Evolutionary conservation across 2,888 invertebrate species (phyloP).

Genomic region (Lasioglossum zephyrum): DNA sequence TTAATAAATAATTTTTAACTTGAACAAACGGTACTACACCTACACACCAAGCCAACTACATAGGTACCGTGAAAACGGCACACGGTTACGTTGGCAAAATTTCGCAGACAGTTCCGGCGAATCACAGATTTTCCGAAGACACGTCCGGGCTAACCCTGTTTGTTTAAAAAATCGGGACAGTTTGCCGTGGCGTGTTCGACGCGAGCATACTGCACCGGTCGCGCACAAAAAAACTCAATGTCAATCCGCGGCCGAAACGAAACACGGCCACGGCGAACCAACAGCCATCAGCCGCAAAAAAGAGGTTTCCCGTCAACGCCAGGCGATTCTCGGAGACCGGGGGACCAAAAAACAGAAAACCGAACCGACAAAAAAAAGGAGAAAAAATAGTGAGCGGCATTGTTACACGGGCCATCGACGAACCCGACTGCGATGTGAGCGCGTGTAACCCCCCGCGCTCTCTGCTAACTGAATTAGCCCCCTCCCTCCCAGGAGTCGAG

Average conservation of each 20-base stretch:
- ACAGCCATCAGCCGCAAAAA: constrained; percentile 4
- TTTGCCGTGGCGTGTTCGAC: background rate
- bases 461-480: background rate
- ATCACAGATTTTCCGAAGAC: background rate
- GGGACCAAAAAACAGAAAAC: background rate
- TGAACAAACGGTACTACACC: background rate
- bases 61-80: background rate
- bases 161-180: constrained; percentile 4
- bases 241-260: constrained; percentile 3
- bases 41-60: background rate
- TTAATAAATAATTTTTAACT: background rate
- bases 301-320: background rate
- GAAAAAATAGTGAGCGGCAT: background rate
- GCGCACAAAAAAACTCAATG: constrained; percentile 1
- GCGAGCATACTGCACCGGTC: background rate
- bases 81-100: background rate
- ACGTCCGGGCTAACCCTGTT: background rate
- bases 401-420: constrained; percentile 22
- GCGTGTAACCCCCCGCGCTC: constrained; percentile 53
- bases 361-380: background rate
- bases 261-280: background rate
- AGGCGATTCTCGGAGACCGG: background rate
- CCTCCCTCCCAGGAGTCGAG: constrained; percentile 52
- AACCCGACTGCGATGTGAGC: constrained; percentile 14
- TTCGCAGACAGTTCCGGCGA: background rate